Base-by-base conservation (phyloP, 2,113 vertebrate species). In the Microtus ochrogaster region DNA sequence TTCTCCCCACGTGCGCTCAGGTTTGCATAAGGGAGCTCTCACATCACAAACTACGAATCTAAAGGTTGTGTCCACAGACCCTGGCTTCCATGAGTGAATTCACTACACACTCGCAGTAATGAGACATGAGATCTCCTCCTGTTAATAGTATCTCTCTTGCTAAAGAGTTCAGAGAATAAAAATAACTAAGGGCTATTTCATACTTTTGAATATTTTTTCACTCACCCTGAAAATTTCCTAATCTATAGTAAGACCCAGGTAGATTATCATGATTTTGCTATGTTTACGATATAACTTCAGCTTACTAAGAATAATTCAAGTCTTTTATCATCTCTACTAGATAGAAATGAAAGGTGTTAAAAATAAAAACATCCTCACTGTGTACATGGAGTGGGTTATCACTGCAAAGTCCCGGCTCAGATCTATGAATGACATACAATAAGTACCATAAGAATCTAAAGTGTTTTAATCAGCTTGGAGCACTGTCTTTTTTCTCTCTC, bases 11-110 rank as follows among this genome's bases (percentile, higher is more conserved):
- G 79, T 33, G 33, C 65, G 26, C 78, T 22, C 82, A 76, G 84
- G 68, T 93, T 94, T 94, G 39, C 96, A 74, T 66, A 41, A 33
- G 94, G 95, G 96, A 95, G 44, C 93, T 95, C 79, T 93, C 65
- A 70, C 26, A 7, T 55, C 58, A 39, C 47, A 90, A 93, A 90
- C 7, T 73, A 66, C 85, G 0, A 85, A 68, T 74, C 88, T 8
- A 76, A 83, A 52, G 87, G 26, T 22, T 52, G 8, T 66, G 55
- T 58, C 86, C 84, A 68, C 7, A 85, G 77, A 89, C 17, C 24
- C 52, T 28, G 2, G 30, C n/a, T 26, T 63, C 47, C n/a, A 39
- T 66, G 91, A 83, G 74, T 47, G 6, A 12, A 21, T 7, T 70
- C 24, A 5, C 24, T 9, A 16, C 7, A 13, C 52, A 41, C 22